phyloP scores from a whole-genome alignment of 2,113 vertebrate genomes.

The Petrocephalus microphthalmus region DNA sequence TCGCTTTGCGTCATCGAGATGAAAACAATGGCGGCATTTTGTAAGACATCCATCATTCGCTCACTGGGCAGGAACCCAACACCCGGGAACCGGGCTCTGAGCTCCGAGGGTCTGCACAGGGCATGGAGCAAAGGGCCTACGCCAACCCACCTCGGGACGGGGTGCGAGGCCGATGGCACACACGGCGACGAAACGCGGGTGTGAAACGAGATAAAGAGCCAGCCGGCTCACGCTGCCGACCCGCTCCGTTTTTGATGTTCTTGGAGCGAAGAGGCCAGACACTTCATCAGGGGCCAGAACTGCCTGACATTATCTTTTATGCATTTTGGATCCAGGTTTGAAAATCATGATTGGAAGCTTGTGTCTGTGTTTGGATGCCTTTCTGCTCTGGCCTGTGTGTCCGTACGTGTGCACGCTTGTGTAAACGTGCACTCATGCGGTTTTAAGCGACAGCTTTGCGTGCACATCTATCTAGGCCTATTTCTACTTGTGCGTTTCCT shows the following conservation, averaged over 20 bases:
- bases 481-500: background rate
- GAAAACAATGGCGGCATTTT: slow-evolving; percentile 35
- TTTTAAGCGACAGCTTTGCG: background rate
- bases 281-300: slow-evolving; percentile 36
- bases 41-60: background rate
- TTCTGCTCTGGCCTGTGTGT: background rate
- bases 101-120: background rate
- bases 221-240: background rate
- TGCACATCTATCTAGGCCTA: background rate
- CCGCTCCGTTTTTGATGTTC: background rate
- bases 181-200: background rate
- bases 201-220: too few species aligned
- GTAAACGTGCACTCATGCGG: background rate
- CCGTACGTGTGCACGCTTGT: background rate
- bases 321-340: background rate
- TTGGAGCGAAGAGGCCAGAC: background rate
- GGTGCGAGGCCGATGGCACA: too few species aligned
- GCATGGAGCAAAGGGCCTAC: background rate
- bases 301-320: background rate
- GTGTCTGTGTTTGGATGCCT: background rate
- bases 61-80: background rate
- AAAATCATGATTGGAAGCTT: background rate
- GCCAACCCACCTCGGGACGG: background rate
- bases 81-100: background rate
- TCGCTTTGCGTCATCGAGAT: slow-evolving; percentile 41